Evolutionary conservation across 1,140 invertebrate genomes (phyloP).

Genomic region (Zaprionus ghesquierei): DNA sequence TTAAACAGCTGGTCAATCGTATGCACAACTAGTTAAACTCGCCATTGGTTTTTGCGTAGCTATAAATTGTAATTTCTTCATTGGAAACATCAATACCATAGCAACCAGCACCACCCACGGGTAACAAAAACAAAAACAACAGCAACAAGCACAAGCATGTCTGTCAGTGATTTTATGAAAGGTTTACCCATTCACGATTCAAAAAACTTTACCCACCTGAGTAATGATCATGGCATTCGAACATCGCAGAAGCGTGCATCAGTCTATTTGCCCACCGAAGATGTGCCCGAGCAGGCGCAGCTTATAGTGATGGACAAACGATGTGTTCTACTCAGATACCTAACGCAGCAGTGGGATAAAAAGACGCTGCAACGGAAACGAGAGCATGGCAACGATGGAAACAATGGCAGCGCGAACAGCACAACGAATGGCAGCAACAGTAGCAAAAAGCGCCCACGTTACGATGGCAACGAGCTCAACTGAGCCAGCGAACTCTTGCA

Average conservation of each 20-base stretch:
- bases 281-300: constrained; percentile 93
- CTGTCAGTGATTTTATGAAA: constrained; percentile 90
- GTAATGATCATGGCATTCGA: constrained; percentile 92
- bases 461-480: constrained; percentile 70
- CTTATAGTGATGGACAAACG: constrained; percentile 97
- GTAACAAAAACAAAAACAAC: constrained; percentile 8
- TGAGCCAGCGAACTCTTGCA: constrained; percentile 2
- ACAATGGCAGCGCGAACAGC: constrained; percentile 19
- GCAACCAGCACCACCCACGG: constrained; percentile 31
- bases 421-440: constrained; percentile 50
- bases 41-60: background rate
- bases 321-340: constrained; percentile 94
- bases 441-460: constrained; percentile 79
- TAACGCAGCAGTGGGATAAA: constrained; percentile 97
- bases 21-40: background rate
- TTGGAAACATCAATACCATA: constrained; percentile 20
- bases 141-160: constrained; percentile 86
- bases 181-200: constrained; percentile 95
- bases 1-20: no score
- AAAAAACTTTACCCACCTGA: constrained; percentile 94
- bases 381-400: constrained; percentile 73
- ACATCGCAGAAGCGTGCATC: constrained; percentile 93
- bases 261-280: constrained; percentile 94
- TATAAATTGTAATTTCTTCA: background rate
- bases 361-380: constrained; percentile 87